Percentiles rank a stretch among this genome's conserved stretches.
Evolutionary conservation across 2,797 vertebrate genomes (phyloP).

Genomic region (Acipenser transmontanus): DNA sequence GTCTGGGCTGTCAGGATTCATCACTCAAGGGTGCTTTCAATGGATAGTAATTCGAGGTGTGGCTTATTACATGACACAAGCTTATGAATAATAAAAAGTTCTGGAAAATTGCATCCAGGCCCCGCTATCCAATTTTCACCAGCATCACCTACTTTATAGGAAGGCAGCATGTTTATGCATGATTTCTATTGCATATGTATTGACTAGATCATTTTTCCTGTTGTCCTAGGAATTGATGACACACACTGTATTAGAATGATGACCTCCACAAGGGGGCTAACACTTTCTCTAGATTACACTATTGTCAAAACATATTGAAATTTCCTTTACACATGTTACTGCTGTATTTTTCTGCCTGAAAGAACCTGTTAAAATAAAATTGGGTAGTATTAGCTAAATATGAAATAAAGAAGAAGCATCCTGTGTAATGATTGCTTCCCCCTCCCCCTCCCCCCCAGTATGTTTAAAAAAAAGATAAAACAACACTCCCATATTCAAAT

Average conservation of each 20-base stretch:
- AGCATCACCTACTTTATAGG: conserved; percentile 76
- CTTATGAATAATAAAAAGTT: conserved; percentile 96
- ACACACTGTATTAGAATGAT: conserved; percentile 97
- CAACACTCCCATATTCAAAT: background rate
- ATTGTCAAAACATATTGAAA: conserved; percentile 94
- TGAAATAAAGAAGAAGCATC: conserved; percentile 25
- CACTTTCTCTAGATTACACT: conserved; percentile 90
- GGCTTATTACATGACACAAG: conserved; percentile 85
- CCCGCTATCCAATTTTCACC: conserved; percentile 71
- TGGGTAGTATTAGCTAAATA: conserved; percentile 53
- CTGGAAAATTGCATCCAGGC: conserved; percentile 79
- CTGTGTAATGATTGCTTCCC: conserved; percentile 3
- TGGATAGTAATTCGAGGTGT: conserved; percentile 83
- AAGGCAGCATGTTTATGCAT: conserved; percentile 97
- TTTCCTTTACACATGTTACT: conserved; percentile 77
- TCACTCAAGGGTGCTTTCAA: conserved; percentile 74
- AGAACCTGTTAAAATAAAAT: conserved; percentile 63
- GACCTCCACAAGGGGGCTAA: conserved; percentile 88
- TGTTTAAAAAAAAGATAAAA: conserved; percentile 6
- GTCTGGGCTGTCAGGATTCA: conserved; percentile 85
- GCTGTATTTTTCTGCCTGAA: conserved; percentile 75
- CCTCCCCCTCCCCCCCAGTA: no score
- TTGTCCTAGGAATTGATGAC: conserved; percentile 99
- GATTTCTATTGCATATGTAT: conserved; percentile 98
- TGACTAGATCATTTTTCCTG: conserved; percentile 91